phyloP scores from a whole-genome alignment of 2,113 vertebrate species.

The Ophiodon elongatus region DNA sequence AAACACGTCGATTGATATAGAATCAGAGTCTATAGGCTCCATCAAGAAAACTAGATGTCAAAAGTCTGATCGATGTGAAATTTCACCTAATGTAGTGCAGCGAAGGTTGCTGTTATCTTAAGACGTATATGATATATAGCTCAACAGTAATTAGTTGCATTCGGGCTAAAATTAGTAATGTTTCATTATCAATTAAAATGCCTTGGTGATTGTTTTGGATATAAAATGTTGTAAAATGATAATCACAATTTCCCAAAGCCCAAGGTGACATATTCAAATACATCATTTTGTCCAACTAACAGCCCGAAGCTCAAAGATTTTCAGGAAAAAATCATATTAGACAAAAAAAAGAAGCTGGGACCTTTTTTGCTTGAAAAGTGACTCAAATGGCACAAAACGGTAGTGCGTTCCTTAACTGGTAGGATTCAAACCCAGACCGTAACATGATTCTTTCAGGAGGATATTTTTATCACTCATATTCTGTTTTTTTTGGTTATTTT shows the following conservation, averaged over 20 bases:
- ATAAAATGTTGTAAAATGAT: neutral
- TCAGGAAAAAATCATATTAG: neutral
- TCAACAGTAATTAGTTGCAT: neutral
- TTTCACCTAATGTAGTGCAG: no score
- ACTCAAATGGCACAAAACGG: no score
- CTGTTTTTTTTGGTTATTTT: neutral
- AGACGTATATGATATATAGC: neutral
- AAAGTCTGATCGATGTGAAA: neutral
- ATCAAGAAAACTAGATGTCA: neutral
- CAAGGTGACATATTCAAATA: neutral
- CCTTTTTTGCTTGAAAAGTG: no score
- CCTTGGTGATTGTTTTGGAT: neutral
- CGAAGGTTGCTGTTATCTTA: neutral
- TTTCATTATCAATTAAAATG: neutral
- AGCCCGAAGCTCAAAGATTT: no score
- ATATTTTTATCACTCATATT: neutral
- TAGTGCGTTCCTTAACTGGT: neutral
- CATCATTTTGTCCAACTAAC: neutral
- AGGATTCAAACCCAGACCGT: constrained; percentile 2
- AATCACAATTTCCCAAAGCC: neutral
- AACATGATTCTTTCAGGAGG: neutral
- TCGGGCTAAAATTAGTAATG: no score
- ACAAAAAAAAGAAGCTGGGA: neutral
- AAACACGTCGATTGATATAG: neutral
- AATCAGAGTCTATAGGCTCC: neutral